Evolutionary conservation across 2,797 vertebrate genomes (phyloP).

Genomic region (Neosilurus hyrtlii): DNA sequence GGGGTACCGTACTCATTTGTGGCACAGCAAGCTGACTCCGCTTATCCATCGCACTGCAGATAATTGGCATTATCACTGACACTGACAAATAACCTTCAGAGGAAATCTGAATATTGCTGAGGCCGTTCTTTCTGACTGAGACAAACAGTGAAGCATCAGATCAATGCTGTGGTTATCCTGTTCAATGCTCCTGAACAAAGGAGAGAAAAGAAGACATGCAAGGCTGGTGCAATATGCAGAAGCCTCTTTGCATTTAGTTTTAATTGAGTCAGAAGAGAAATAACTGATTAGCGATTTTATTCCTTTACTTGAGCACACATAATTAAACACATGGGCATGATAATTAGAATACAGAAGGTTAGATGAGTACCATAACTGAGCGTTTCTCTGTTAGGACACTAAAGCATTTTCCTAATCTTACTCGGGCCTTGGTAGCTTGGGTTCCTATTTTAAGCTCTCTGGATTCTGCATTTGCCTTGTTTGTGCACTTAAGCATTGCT

Average conservation of each 20-base stretch:
- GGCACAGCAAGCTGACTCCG: constrained; percentile 50
- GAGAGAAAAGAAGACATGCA: constrained; percentile 26
- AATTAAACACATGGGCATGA: not conserved
- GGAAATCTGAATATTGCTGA: constrained; percentile 62
- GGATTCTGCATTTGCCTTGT: not conserved
- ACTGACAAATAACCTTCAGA: constrained; percentile 62
- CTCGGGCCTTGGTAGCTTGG: not conserved
- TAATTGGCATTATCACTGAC: constrained; percentile 64
- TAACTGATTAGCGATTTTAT: not conserved
- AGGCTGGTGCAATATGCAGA: not conserved
- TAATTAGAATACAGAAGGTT: constrained; percentile 8
- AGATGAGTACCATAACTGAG: not conserved
- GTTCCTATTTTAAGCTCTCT: constrained; percentile 9
- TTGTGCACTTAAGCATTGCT: constrained; percentile 6
- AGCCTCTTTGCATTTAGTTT: not conserved
- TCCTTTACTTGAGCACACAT: not conserved
- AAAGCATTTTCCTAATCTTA: not conserved
- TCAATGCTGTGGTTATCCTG: constrained; percentile 53
- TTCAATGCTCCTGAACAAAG: constrained; percentile 48
- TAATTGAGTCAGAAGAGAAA: constrained; percentile 12
- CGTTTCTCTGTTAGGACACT: not conserved
- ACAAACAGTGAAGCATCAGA: constrained; percentile 57
- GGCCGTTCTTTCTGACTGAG: constrained; percentile 54
- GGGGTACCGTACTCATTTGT: constrained; percentile 28
- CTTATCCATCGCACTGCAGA: constrained; percentile 53